Conservation (phyloP, 1,140 invertebrate species). For the Pinna nobilis region DNA sequence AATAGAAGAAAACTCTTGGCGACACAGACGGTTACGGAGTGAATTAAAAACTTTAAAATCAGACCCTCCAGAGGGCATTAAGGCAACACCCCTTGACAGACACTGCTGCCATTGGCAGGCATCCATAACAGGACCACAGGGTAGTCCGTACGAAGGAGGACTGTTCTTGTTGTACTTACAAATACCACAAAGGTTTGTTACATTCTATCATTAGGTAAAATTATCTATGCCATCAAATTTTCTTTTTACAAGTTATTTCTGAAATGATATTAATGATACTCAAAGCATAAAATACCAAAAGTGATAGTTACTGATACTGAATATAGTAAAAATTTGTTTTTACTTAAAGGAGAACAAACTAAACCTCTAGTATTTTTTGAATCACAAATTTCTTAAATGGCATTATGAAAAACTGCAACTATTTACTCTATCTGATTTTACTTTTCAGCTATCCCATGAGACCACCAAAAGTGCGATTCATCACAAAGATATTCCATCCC, state of each 20-base stretch:
- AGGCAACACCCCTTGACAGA: conserved; percentile 88
- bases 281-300: no score
- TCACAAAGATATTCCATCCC: conserved; percentile 90
- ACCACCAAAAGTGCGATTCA: conserved; percentile 85
- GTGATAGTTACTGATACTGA: no score
- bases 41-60: conserved; percentile 75
- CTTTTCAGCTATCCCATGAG: conserved; percentile 89
- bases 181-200: conserved; percentile 82
- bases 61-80: conserved; percentile 93
- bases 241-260: no score
- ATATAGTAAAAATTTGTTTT: no score
- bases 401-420: no score
- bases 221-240: no score
- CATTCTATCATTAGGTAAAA: no score
- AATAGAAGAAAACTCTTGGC: conserved; percentile 73
- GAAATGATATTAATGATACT: no score
- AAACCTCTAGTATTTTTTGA: background rate
- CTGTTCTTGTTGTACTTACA: conserved; percentile 83
- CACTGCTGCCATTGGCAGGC: conserved; percentile 75
- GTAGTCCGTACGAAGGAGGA: conserved; percentile 79
- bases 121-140: conserved; percentile 72
- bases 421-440: background rate
- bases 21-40: conserved; percentile 70
- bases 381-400: background rate
- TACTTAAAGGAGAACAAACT: no score